Conservation (phyloP, 2,113 vertebrate genomes). For the Clarias batrachus region DNA sequence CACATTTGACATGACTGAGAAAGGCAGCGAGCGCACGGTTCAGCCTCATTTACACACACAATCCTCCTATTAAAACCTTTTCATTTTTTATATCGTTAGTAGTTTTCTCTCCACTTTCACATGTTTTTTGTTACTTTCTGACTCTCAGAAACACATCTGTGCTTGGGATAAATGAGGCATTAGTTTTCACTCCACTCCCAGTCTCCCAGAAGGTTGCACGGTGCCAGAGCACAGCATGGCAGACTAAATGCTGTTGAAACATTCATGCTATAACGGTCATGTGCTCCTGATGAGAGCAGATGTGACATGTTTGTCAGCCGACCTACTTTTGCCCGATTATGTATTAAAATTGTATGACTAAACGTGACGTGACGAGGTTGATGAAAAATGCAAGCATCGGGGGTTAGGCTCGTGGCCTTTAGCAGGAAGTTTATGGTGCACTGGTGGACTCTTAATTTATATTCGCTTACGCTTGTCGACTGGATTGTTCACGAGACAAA, state of each 20-base stretch:
- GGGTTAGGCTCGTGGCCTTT: slow-evolving; percentile 50
- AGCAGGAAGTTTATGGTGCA: slow-evolving; percentile 28
- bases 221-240: slow-evolving; percentile 21
- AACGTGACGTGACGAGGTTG: slow-evolving; percentile 61
- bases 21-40: neutral
- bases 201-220: slow-evolving; percentile 15
- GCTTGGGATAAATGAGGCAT: slow-evolving; percentile 21
- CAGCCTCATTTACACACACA: slow-evolving; percentile 2
- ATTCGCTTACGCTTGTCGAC: slow-evolving; percentile 13
- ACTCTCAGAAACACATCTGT: neutral
- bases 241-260: slow-evolving; percentile 60
- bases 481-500: slow-evolving; percentile 29
- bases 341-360: slow-evolving; percentile 77
- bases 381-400: slow-evolving; percentile 70
- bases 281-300: slow-evolving; percentile 68
- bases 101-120: neutral
- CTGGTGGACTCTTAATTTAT: slow-evolving; percentile 60
- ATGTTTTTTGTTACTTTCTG: neutral
- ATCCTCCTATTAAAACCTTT: neutral
- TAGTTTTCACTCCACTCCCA: slow-evolving; percentile 22
- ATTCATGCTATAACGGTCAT: slow-evolving; percentile 63
- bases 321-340: slow-evolving; percentile 76
- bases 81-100: neutral
- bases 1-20: slow-evolving; percentile 2
- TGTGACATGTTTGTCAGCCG: slow-evolving; percentile 76